Percentiles rank a stretch among this genome's conserved stretches.
Evolutionary conservation across 2,113 vertebrate species (phyloP).

Genomic region (Lanius collurio): DNA sequence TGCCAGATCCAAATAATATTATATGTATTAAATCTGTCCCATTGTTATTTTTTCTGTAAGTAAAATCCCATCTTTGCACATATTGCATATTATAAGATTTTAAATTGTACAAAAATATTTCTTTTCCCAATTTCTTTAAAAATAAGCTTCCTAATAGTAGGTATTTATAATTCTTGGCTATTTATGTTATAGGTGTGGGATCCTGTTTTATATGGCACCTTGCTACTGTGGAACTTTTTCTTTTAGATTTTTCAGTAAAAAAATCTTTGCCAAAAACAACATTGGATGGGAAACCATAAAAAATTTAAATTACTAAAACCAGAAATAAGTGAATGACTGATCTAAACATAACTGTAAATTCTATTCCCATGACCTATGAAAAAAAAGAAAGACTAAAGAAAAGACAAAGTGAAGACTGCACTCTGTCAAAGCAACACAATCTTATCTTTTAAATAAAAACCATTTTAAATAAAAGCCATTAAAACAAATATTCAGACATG

Average conservation of each 20-base stretch:
- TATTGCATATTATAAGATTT: slow-evolving; percentile 43
- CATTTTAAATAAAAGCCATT: background rate
- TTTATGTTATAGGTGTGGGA: slow-evolving; percentile 69
- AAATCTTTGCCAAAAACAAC: slow-evolving; percentile 68
- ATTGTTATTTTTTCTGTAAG: slow-evolving; percentile 18
- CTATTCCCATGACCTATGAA: slow-evolving; percentile 67
- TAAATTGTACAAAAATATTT: slow-evolving; percentile 51
- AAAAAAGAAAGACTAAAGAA: slow-evolving; percentile 18
- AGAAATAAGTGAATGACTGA: slow-evolving; percentile 64
- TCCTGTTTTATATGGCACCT: slow-evolving; percentile 78
- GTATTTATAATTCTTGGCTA: slow-evolving; percentile 69
- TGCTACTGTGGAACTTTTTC: slow-evolving; percentile 62
- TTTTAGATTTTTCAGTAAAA: slow-evolving; percentile 51
- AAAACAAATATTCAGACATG: background rate
- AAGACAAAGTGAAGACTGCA: slow-evolving; percentile 1
- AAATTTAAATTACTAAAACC: slow-evolving; percentile 69
- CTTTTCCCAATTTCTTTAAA: slow-evolving; percentile 58
- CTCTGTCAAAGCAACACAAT: background rate
- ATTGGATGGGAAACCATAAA: slow-evolving; percentile 71
- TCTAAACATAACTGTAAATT: slow-evolving; percentile 62
- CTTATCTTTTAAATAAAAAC: slow-evolving; percentile 13
- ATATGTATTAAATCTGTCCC: slow-evolving; percentile 4
- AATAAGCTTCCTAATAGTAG: slow-evolving; percentile 59
- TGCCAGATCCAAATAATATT: slow-evolving; percentile 10
- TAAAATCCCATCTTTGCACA: slow-evolving; percentile 24